A percentile compares a stretch with the other conserved stretches of the same genome.
Evolutionary conservation across 1,140 invertebrate species (phyloP).

Genomic region (Pomacea maculata): DNA sequence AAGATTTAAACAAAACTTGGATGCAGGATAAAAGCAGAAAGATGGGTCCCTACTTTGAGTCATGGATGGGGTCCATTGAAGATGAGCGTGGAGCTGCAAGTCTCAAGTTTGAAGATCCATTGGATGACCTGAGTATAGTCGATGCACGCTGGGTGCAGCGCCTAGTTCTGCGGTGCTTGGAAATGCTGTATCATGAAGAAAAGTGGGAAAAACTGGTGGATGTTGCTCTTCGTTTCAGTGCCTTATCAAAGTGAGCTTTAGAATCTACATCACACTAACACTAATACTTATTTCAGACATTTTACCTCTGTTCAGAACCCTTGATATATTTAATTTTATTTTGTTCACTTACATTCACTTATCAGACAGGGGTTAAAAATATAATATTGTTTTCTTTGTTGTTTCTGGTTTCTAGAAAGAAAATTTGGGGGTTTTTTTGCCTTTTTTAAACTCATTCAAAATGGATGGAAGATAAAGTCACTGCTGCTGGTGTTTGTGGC

Average conservation of each 20-base stretch:
- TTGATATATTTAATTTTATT: conserved; percentile 7
- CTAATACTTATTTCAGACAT: too few species aligned
- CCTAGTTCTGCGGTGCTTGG: conserved; percentile 57
- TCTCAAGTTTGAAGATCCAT: conserved; percentile 59
- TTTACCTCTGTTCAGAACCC: background rate
- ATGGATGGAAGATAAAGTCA: too few species aligned
- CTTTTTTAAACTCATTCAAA: too few species aligned
- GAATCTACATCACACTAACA: too few species aligned
- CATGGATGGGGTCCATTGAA: conserved; percentile 51
- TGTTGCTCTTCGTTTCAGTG: conserved; percentile 61
- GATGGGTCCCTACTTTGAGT: conserved; percentile 51
- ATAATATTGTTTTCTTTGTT: too few species aligned
- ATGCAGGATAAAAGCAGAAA: conserved; percentile 51
- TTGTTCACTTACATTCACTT: background rate
- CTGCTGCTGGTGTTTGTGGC: too few species aligned
- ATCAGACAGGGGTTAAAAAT: too few species aligned
- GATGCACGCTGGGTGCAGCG: conserved; percentile 57
- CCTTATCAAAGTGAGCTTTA: conserved; percentile 59
- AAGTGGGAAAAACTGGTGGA: conserved; percentile 66
- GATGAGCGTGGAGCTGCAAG: conserved; percentile 60
- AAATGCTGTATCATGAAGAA: conserved; percentile 58
- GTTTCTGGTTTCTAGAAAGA: too few species aligned
- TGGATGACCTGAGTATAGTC: conserved; percentile 59
- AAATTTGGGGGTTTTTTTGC: too few species aligned
- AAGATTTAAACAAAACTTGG: background rate